Base-by-base conservation (phyloP, 35 echinoderm and acorn worm species). In the Amphiura filiformis region DNA sequence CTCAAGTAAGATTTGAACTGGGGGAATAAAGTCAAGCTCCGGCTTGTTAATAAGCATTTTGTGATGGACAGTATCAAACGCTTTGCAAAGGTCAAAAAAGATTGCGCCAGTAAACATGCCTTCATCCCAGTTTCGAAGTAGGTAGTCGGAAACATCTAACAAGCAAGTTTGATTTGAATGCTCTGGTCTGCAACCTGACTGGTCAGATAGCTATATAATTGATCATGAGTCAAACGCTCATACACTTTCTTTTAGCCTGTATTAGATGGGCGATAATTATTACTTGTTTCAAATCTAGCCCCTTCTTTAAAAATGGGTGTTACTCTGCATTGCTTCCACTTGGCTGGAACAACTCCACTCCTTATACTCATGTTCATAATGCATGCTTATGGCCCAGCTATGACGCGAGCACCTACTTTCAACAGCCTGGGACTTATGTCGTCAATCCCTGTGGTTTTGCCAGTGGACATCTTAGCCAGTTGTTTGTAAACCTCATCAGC, bases 51-150 rank as follows among this genome's bases (percentile, higher is more conserved):
- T 32, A 32, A 87, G 84, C 31, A 2, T 0, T 37, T 37, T 37
- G 36, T 86, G 84, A 15, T 77, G 65, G 39, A 87, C 65, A 0
- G 85, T 87, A 32, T 77, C 70, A 32, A 87, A 87, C 18, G 70
- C 85, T 52, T 87, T 87, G 22, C 42, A 78, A 17, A 87, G 75
- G 31, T 87, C 65, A 13, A 77, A 34, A 78, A 87, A 87, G 39
- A 87, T 31, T 37, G 85, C 85, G 1, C 85, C 61, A 1, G 30
- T 78, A 41, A 39, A 47, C 11, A 38, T 39, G 5, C 85, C 65
- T 70, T 70, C 61, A 70, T 70, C 61, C 7, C 7, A 13, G 28
- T 70, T 70, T 11, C 26, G 7, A n/a, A 70, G 61, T 4, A 70
- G 61, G 61, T 70, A 70, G 26, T 70, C 61, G 2, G 61, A 26